Base-by-base conservation (phyloP, 2,797 vertebrate species). In the Anas bahamensis region DNA sequence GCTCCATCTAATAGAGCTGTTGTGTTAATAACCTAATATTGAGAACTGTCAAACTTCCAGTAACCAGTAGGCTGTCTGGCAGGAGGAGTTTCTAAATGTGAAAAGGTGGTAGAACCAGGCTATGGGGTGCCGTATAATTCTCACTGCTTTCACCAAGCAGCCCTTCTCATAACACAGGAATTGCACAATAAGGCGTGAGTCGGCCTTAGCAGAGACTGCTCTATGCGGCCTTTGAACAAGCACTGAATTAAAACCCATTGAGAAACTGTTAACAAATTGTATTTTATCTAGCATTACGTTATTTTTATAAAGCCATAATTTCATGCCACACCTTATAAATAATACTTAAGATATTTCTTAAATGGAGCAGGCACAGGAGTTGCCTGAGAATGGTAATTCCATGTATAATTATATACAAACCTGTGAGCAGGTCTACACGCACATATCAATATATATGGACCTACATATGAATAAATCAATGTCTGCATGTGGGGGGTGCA, bases 221-320 rank as follows among this genome's bases (percentile, higher is more conserved):
- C 56, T 86, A 57, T 17, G 55, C 9, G 3, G 71, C 37, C 59
- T 88, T 83, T 71, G 86, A 89, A 88, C 50, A 88, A 86, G 73
- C 73, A 31, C 6, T 11, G 31, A 89, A 91, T 92, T 88, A 91
- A 90, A 91, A 87, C 35, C 11, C 66, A 42, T 57, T 37, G 65
- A 88, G 57, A 65, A 95, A 72, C 28, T 4, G 0, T 76, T 83
- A 95, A 48, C 69, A 94, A 91, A 78, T 89, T 91, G 37, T n/a
- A 65, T 80, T 94, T 93, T 91, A 89, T 86, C 89, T 71, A 86
- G 8, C 60, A 19, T 33, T 39, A 65, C 44, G 89, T 86, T 68
- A 86, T 79, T 96, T 95, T 95, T 79, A 86, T 61, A 86, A 92
- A 93, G 80, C 55, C 79, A 78, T 46, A 75, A 88, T 11, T 55